phyloP scores from a whole-genome alignment of 92 coral and sea anemone genomes.

The Isaurus tuberculatus region DNA sequence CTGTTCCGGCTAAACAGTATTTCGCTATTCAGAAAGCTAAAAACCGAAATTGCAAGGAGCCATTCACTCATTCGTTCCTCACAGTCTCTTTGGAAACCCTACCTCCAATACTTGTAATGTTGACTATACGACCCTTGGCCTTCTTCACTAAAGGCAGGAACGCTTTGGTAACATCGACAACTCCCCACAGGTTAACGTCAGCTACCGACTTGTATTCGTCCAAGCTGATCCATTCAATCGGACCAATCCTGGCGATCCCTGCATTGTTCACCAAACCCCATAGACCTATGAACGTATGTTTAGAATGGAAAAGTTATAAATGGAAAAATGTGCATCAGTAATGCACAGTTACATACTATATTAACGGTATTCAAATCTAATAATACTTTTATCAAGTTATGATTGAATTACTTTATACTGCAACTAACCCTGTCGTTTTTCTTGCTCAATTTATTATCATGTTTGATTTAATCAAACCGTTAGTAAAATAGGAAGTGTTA shows the following conservation, averaged over 20 bases:
- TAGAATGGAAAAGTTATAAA: background rate
- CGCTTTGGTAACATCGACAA: constrained; percentile 59
- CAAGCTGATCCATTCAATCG: constrained; percentile 57
- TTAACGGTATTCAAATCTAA: no score
- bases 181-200: constrained; percentile 67
- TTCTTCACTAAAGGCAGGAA: constrained; percentile 58
- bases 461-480: no score
- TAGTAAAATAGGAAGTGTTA: no score
- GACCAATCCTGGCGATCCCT: constrained; percentile 43
- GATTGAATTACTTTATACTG: no score
- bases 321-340: no score
- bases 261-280: constrained; percentile 63
- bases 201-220: constrained; percentile 50
- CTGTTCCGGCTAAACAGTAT: no score
- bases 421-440: no score
- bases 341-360: no score
- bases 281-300: background rate
- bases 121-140: constrained; percentile 56
- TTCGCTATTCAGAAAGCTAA: background rate
- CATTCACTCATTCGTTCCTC: background rate
- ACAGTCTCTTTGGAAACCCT: background rate
- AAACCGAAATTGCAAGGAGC: background rate
- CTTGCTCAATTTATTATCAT: no score
- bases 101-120: constrained; percentile 64
- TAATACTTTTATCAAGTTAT: no score